phyloP scores from a whole-genome alignment of 2,113 vertebrate genomes.

The Hippocampus comes region DNA sequence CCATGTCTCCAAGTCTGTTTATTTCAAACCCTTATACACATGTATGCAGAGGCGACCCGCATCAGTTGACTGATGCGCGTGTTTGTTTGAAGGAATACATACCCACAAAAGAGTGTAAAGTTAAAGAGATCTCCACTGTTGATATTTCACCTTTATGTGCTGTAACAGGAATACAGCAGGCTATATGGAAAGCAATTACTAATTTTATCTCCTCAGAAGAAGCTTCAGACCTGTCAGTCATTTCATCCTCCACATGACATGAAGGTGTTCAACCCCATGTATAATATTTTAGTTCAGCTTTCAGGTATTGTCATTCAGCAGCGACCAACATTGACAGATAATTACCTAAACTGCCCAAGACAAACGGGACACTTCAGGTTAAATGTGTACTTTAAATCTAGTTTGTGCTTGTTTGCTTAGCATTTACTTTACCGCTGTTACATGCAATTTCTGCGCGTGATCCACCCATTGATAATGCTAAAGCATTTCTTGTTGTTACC shows the following conservation, averaged over 20 bases:
- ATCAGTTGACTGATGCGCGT: neutral
- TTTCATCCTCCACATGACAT: neutral
- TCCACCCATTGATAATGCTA: too few species aligned
- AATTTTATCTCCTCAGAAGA: neutral
- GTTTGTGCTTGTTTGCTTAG: too few species aligned
- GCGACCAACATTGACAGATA: neutral
- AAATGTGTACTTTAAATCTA: too few species aligned
- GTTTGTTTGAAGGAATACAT: neutral
- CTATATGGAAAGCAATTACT: neutral
- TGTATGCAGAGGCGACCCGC: neutral
- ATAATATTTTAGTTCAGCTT: neutral
- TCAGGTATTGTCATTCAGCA: neutral
- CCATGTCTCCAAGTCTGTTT: neutral
- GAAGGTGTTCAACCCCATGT: neutral
- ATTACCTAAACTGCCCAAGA: neutral
- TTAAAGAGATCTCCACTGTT: neutral
- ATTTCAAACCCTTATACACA: conserved; percentile 1
- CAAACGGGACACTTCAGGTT: neutral
- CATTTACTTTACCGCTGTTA: too few species aligned
- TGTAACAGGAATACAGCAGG: neutral
- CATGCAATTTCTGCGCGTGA: too few species aligned
- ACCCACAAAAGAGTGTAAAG: neutral
- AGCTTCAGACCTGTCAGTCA: neutral
- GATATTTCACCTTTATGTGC: neutral
- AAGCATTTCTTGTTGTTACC: too few species aligned